Evolutionary conservation across 1,140 invertebrate genomes (phyloP).

Genomic region (Drosophila rufa): DNA sequence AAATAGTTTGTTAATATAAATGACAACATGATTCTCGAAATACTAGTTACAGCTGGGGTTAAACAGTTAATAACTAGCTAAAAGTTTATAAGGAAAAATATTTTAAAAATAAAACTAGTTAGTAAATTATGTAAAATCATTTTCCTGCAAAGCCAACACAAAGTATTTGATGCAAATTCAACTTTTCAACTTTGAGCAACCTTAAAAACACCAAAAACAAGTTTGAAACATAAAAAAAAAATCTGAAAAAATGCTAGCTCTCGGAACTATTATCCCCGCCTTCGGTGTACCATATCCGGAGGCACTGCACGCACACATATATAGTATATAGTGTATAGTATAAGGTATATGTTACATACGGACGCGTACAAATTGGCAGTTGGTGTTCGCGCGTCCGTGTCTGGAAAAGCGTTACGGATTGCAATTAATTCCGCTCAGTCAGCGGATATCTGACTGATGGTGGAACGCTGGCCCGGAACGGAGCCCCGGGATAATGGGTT

Average conservation of each 20-base stretch:
- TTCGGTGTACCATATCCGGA: neutral
- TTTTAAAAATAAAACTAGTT: neutral
- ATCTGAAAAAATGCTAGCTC: neutral
- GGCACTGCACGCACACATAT: neutral
- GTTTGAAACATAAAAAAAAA: neutral
- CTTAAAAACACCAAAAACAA: neutral
- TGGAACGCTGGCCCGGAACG: conserved; percentile 1
- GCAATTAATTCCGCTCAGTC: conserved; percentile 81
- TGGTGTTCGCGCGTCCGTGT: conserved; percentile 27
- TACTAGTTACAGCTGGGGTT: conserved; percentile 1
- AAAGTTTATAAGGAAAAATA: neutral
- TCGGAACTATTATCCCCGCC: neutral
- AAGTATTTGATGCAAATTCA: neutral
- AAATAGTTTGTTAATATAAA: conserved; percentile 16
- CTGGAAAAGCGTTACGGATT: conserved; percentile 79
- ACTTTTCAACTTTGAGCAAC: neutral
- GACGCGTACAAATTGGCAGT: conserved; percentile 34
- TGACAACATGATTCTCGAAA: conserved; percentile 11
- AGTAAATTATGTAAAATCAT: neutral
- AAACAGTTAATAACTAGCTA: neutral
- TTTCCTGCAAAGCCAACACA: neutral
- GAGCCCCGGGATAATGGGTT: conserved; percentile 1
- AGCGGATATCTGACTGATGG: conserved; percentile 57
- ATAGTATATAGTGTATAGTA: neutral
- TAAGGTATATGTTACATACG: conserved; percentile 5